Conservation (phyloP, 2,797 vertebrate species). For the Hemitrygon akajei region DNA sequence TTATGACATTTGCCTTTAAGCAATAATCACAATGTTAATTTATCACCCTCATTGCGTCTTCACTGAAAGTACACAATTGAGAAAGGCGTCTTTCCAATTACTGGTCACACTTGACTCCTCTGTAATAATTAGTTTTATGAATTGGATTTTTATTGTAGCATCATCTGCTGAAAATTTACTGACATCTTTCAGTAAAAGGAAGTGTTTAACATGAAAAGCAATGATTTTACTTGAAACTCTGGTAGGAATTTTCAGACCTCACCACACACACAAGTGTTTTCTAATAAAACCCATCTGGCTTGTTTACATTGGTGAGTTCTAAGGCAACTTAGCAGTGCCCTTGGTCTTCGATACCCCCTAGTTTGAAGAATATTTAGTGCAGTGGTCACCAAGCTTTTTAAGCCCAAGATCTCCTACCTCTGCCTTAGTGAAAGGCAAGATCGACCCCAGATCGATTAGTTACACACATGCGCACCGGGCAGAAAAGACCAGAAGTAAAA, state of each 20-base stretch:
- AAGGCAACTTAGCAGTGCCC: no score
- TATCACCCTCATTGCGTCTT: background rate
- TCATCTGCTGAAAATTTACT: background rate
- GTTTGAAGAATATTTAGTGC: no score
- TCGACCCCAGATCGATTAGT: no score
- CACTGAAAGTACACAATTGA: background rate
- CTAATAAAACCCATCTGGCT: background rate
- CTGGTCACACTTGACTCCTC: background rate
- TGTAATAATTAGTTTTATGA: no score
- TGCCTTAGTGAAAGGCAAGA: no score
- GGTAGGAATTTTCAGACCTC: background rate
- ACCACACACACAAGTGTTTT: background rate
- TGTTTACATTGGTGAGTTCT: no score
- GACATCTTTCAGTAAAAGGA: background rate
- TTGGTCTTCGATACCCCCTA: no score
- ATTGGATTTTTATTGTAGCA: background rate
- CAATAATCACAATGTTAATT: background rate
- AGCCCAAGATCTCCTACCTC: no score
- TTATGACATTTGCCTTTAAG: background rate
- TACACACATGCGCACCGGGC: no score
- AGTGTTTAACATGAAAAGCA: background rate
- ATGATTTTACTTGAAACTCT: background rate
- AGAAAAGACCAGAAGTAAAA: no score
- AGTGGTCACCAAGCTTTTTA: no score
- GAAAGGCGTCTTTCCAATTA: background rate